These are phyloP conservation scores for Ceratosolen solmsi DNA, from an alignment of 1,140 invertebrate species.

Conservation along the genomic window DNA sequence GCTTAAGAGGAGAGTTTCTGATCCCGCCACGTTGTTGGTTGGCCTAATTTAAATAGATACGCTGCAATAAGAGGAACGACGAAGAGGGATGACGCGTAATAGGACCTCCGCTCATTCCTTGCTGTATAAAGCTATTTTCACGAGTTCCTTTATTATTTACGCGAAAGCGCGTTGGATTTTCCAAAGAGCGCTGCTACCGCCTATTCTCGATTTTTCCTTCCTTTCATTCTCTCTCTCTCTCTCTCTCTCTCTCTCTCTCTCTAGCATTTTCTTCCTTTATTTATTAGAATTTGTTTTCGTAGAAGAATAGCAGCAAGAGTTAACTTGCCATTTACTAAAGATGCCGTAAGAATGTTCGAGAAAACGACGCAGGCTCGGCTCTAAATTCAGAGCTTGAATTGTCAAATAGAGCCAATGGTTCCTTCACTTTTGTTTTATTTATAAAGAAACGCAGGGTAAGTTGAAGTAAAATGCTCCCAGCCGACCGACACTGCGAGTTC, in stretches of 20 bases:
- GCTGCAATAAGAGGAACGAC: slow-evolving; percentile 16
- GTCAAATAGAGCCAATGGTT: neutral
- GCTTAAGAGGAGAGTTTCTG: slow-evolving; percentile 46
- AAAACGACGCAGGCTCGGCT: neutral
- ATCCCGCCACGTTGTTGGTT: slow-evolving; percentile 7
- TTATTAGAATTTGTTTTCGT: slow-evolving; percentile 11
- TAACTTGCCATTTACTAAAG: slow-evolving; percentile 26
- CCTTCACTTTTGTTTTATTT: slow-evolving; percentile 15
- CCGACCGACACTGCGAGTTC: neutral
- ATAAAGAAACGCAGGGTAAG: neutral
- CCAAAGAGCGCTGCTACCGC: neutral
- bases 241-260: neutral
- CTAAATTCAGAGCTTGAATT: slow-evolving; percentile 23
- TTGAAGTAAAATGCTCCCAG: neutral
- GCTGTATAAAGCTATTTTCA: neutral
- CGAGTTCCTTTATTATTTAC: slow-evolving; percentile 26
- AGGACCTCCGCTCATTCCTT: neutral
- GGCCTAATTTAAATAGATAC: slow-evolving; percentile 44
- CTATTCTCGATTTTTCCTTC: neutral
- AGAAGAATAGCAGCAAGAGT: neutral
- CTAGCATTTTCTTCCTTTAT: neutral
- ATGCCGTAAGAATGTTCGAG: neutral
- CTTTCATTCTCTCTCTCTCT: neutral
- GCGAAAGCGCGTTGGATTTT: slow-evolving; percentile 2
- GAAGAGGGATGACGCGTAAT: neutral